These are phyloP conservation scores for Ochotona curzoniae DNA, from an alignment of 2,113 vertebrate species.

Conservation along the genomic window DNA sequence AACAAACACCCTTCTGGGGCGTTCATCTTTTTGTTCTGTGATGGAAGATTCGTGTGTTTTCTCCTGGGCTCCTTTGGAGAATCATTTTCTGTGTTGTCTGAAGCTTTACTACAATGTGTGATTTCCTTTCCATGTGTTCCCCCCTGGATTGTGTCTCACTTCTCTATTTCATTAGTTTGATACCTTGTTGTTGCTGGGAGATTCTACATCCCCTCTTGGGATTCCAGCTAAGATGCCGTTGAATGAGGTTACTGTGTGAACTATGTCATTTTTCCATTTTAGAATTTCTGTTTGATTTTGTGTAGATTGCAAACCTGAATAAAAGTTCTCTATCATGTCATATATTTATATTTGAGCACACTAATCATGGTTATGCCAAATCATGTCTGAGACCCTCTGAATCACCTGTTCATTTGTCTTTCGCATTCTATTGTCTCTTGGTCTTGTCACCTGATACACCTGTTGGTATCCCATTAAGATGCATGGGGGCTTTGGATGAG, in stretches of 20 bases:
- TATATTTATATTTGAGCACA: not conserved
- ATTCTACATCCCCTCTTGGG: not conserved
- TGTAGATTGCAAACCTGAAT: not conserved
- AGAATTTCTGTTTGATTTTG: constrained; percentile 22
- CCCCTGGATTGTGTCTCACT: not conserved
- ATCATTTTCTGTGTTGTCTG: not conserved
- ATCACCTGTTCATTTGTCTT: not conserved
- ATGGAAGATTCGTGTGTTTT: constrained; percentile 4
- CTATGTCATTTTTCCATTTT: constrained; percentile 34
- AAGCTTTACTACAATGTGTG: not conserved
- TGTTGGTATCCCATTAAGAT: not conserved
- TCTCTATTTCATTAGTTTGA: not conserved
- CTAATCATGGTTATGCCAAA: constrained; percentile 20
- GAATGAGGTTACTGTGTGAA: not conserved
- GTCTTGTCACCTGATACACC: not conserved
- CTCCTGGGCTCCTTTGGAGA: not conserved
- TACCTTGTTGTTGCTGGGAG: not conserved
- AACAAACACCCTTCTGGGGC: too few species aligned
- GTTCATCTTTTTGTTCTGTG: not conserved
- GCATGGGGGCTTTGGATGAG: not conserved
- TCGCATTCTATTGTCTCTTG: not conserved
- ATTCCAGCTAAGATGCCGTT: not conserved
- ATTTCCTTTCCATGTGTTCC: constrained; percentile 1
- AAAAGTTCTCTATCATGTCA: not conserved
- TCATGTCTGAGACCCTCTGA: not conserved